A percentile compares a stretch with the other conserved stretches of the same genome.
phyloP scores from a whole-genome alignment of 2,113 vertebrate species.

The Myxocyprinus asiaticus region DNA sequence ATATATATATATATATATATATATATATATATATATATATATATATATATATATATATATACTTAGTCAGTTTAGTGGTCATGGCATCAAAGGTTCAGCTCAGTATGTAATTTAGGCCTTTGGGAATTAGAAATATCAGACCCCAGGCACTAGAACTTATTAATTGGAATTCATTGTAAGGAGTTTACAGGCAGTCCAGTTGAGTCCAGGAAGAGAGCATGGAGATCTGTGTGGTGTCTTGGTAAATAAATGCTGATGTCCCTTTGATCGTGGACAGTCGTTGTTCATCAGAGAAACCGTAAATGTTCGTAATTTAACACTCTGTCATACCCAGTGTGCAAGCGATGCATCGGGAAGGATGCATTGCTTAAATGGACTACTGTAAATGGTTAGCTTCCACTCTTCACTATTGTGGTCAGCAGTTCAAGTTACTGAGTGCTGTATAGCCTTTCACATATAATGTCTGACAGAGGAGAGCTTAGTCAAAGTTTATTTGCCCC shows the following conservation, averaged over 20 bases:
- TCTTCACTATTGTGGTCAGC: constrained; percentile 9
- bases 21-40: too few relatives aligned
- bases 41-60: too few relatives aligned
- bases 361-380: constrained; percentile 9
- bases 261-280: constrained; percentile 4
- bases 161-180: constrained; percentile 65
- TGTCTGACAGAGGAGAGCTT: constrained; percentile 3
- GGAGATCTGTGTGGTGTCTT: constrained; percentile 21
- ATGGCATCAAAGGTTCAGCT: constrained; percentile 5
- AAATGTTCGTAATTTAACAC: constrained; percentile 39
- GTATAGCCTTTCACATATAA: background rate
- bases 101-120: constrained; percentile 6
- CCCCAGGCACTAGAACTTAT: constrained; percentile 63
- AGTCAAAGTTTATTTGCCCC: background rate
- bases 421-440: constrained; percentile 12
- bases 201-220: constrained; percentile 28
- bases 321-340: constrained; percentile 26
- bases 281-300: constrained; percentile 3
- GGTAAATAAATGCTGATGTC: constrained; percentile 1
- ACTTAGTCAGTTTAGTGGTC: background rate
- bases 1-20: too few relatives aligned
- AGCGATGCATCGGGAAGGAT: constrained; percentile 8
- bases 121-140: background rate
- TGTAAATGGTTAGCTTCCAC: constrained; percentile 1
- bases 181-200: constrained; percentile 39